A percentile compares a stretch with the other conserved stretches of the same genome.
Evolutionary conservation across 2,113 vertebrate species (phyloP).

Genomic region (Apeltes quadracus): DNA sequence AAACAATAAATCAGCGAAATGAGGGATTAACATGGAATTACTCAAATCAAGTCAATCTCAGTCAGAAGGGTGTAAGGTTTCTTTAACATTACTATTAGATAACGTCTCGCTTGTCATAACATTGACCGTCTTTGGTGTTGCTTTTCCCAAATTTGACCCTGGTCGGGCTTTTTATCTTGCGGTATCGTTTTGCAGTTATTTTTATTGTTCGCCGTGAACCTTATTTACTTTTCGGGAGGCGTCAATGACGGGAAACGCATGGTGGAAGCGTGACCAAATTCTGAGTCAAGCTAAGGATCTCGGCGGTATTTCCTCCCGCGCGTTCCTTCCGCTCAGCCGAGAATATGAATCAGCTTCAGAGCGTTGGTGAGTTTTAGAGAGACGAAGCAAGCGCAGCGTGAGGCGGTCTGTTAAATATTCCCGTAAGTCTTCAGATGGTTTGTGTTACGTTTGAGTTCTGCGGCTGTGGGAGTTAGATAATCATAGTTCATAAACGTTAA

Average conservation of each 20-base stretch:
- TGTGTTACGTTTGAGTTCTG: constrained; percentile 25
- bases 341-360: constrained; percentile 58
- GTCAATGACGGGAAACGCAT: constrained; percentile 44
- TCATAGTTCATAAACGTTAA: constrained; percentile 33
- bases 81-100: constrained; percentile 1
- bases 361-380: constrained; percentile 5
- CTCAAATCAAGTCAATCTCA: constrained; percentile 1
- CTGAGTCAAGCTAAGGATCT: constrained; percentile 65
- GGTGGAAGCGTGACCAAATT: constrained; percentile 48
- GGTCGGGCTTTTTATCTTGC: constrained; percentile 42
- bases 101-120: constrained; percentile 31
- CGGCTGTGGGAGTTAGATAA: constrained; percentile 37
- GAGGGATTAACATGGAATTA: not conserved
- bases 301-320: constrained; percentile 9
- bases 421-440: constrained; percentile 27
- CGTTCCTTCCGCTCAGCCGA: constrained; percentile 15
- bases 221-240: constrained; percentile 34
- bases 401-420: constrained; percentile 30
- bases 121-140: constrained; percentile 27
- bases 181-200: constrained; percentile 25
- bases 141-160: constrained; percentile 5
- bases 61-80: constrained; percentile 7
- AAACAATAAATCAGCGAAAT: constrained; percentile 3
- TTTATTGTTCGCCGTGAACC: not conserved
- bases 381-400: constrained; percentile 30